phyloP scores from a whole-genome alignment of 1,140 invertebrate species.

The Drosophila yakuba region DNA sequence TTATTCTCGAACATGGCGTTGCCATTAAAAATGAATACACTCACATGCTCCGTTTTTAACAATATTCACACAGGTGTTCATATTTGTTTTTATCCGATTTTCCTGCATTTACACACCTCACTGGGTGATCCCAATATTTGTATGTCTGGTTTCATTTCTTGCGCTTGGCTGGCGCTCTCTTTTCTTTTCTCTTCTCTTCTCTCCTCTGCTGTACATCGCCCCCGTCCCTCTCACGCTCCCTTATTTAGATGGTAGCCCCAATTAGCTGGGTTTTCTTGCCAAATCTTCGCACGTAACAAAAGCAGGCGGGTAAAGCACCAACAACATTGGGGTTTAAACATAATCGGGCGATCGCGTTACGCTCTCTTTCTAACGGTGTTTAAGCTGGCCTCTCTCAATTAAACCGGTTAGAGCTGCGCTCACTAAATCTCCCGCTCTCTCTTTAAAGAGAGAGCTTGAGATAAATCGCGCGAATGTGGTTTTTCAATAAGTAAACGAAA shows the following conservation, averaged over 20 bases:
- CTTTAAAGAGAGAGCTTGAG: not conserved
- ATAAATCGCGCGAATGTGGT: slow-evolving; percentile 18
- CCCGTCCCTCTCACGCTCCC: slow-evolving; percentile 13
- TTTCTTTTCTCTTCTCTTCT: slow-evolving; percentile 1
- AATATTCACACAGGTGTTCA: not conserved
- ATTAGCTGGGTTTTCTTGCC: slow-evolving; percentile 67
- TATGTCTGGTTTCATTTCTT: slow-evolving; percentile 55
- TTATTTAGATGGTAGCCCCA: slow-evolving; percentile 53
- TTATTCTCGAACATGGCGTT: too few species aligned
- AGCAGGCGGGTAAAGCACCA: slow-evolving; percentile 42
- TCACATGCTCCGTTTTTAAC: not conserved
- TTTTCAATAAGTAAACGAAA: slow-evolving; percentile 34
- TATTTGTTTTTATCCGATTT: slow-evolving; percentile 3
- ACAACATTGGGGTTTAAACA: slow-evolving; percentile 56
- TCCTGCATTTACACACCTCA: slow-evolving; percentile 23
- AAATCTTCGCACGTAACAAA: slow-evolving; percentile 72
- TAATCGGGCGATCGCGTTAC: slow-evolving; percentile 52
- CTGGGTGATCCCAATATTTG: slow-evolving; percentile 45
- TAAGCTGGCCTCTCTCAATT: slow-evolving; percentile 50
- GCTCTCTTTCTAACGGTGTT: slow-evolving; percentile 70
- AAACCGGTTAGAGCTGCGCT: slow-evolving; percentile 55
- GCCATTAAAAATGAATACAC: too few species aligned
- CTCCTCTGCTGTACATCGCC: not conserved
- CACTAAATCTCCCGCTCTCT: slow-evolving; percentile 18
- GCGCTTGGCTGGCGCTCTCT: slow-evolving; percentile 53